Conservation (phyloP, 2,113 vertebrate species). For the Phylloscopus whistleri region DNA sequence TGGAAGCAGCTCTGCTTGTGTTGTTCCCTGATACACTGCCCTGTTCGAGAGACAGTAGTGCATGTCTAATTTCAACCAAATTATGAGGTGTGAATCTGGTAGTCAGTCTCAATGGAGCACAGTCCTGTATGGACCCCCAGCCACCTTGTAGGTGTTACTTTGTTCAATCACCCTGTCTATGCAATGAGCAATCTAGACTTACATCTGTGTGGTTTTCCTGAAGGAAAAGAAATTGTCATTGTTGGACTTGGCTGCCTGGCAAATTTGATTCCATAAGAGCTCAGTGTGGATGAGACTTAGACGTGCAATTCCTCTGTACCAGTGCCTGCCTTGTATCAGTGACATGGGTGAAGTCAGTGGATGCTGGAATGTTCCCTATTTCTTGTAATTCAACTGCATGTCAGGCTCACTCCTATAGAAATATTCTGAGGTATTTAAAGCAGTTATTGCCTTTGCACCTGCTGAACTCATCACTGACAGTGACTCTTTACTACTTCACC, state of each 20-base stretch:
- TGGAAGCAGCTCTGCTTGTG: neutral
- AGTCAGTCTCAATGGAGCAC: neutral
- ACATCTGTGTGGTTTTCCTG: neutral
- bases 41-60: neutral
- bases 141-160: neutral
- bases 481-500: neutral
- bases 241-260: neutral
- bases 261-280: neutral
- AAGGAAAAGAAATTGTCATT: no score
- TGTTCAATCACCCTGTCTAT: neutral
- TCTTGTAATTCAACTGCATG: neutral
- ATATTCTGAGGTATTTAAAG: neutral
- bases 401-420: neutral
- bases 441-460: neutral
- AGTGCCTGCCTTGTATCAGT: neutral
- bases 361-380: neutral
- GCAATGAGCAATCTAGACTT: neutral
- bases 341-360: neutral
- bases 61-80: neutral
- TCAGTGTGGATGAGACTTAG: rapidly evolving
- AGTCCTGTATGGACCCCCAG: neutral
- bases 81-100: neutral
- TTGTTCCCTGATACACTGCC: neutral
- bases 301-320: neutral
- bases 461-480: neutral